Conservation (phyloP, 2,797 vertebrate genomes). For the Paguma larvata region DNA sequence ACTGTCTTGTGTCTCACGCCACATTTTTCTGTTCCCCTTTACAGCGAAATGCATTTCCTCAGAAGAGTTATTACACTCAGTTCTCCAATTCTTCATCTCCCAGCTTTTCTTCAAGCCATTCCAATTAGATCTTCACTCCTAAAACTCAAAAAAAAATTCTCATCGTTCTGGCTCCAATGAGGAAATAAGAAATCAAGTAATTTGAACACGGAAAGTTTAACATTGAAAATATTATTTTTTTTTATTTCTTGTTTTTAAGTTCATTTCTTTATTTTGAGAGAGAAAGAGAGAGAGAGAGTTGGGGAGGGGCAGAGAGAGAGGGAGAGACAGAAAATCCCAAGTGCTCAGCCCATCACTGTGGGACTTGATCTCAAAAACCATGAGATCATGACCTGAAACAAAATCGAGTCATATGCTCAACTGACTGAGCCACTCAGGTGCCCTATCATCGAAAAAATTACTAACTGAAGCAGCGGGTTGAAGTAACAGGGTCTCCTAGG, state of each 20-base stretch:
- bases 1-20: background rate
- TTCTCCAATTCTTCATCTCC: background rate
- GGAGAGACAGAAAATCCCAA: too few species aligned
- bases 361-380: too few species aligned
- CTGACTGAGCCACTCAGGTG: too few species aligned
- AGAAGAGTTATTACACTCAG: background rate
- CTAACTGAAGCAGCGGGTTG: background rate
- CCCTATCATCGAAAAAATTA: background rate
- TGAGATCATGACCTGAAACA: too few species aligned
- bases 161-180: background rate
- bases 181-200: background rate
- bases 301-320: too few species aligned
- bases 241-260: too few species aligned
- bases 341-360: too few species aligned
- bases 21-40: background rate
- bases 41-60: background rate
- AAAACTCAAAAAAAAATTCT: background rate
- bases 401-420: too few species aligned
- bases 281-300: too few species aligned
- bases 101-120: background rate
- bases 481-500: background rate
- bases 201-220: background rate
- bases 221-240: background rate
- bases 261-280: too few species aligned
- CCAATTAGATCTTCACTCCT: background rate